Evolutionary conservation across 2,888 invertebrate genomes (phyloP).

Genomic region (Agonum fuliginosum): DNA sequence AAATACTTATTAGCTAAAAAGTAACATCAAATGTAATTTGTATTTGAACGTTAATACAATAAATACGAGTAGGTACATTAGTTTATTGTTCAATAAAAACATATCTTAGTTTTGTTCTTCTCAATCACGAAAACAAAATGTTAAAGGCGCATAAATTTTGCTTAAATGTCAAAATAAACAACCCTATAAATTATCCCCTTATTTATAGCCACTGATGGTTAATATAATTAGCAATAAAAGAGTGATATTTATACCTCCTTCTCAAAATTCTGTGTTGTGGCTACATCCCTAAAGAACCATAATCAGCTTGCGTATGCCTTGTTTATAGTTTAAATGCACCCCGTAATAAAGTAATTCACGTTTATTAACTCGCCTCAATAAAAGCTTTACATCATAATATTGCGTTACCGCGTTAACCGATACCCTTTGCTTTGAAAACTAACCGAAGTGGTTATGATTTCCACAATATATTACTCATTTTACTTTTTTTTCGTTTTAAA

Average conservation of each 20-base stretch:
- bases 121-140: no score
- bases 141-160: neutral
- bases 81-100: no score
- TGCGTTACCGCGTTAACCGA: no score
- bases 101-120: no score
- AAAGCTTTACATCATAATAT: conserved; percentile 33
- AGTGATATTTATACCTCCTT: conserved; percentile 34
- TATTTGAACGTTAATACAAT: no score
- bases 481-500: neutral
- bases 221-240: conserved; percentile 18
- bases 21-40: no score
- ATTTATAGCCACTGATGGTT: conserved; percentile 9
- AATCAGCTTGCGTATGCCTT: conserved; percentile 1
- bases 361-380: conserved; percentile 23
- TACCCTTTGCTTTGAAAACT: neutral
- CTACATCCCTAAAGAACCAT: conserved; percentile 20
- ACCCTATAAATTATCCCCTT: conserved; percentile 10
- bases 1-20: no score
- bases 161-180: conserved; percentile 22
- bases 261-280: neutral
- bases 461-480: neutral
- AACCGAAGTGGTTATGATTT: neutral
- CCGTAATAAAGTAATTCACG: conserved; percentile 17
- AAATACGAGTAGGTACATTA: no score
- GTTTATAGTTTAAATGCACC: conserved; percentile 24